Evolutionary conservation across 2,797 vertebrate genomes (phyloP).

Genomic region (Nothura maculosa): DNA sequence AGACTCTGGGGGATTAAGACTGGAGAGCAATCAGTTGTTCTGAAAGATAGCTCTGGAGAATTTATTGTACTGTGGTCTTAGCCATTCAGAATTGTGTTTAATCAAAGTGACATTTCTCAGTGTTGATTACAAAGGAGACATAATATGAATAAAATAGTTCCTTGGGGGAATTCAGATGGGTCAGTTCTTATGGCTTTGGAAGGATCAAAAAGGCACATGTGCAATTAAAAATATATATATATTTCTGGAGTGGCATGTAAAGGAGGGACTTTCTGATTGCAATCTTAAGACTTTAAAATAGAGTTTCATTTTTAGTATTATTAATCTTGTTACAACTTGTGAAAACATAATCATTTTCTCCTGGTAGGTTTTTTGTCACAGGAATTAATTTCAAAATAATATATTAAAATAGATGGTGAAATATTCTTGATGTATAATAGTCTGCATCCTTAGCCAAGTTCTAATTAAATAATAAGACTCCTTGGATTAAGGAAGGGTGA

Average conservation of each 20-base stretch:
- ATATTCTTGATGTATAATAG: neutral
- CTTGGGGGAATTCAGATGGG: conserved; percentile 62
- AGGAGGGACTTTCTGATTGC: neutral
- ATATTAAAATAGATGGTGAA: neutral
- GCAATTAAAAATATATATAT: neutral
- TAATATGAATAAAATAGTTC: conserved; percentile 74
- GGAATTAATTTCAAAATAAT: neutral
- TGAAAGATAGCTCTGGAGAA: conserved; percentile 81
- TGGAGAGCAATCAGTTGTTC: conserved; percentile 79
- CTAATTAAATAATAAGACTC: neutral
- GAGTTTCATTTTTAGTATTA: neutral
- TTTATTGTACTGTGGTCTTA: conserved; percentile 81
- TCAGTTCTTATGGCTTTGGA: conserved; percentile 30
- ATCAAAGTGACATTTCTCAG: conserved; percentile 85
- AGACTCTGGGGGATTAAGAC: conserved; percentile 81
- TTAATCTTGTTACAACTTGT: conserved; percentile 10
- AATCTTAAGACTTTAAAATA: neutral
- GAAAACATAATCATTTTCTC: neutral
- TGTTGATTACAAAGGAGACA: conserved; percentile 84
- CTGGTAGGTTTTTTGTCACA: neutral
- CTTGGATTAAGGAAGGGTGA: neutral
- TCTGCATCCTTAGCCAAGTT: neutral
- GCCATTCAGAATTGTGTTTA: conserved; percentile 81
- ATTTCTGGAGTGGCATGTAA: conserved; percentile 33
- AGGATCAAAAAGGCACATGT: neutral